phyloP scores from a whole-genome alignment of 1,140 invertebrate genomes.

The Heliconius himera region DNA sequence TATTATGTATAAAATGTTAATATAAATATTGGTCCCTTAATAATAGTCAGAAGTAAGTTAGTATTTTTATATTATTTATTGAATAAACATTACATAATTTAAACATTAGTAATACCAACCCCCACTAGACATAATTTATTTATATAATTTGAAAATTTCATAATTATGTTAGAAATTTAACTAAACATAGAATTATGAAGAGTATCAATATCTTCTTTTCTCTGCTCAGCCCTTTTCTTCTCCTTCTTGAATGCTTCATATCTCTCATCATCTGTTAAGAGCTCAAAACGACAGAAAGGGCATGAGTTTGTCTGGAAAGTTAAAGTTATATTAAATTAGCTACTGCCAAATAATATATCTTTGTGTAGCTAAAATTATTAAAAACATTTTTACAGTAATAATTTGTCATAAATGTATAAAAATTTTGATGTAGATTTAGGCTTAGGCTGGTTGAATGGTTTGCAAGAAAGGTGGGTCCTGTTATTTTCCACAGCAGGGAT shows the following conservation, averaged over 20 bases:
- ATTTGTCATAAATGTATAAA: too few species aligned
- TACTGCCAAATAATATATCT: not conserved
- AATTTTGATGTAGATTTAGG: too few species aligned
- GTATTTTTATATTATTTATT: conserved; percentile 9
- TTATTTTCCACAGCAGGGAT: too few species aligned
- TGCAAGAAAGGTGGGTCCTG: too few species aligned
- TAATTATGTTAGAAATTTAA: conserved; percentile 54
- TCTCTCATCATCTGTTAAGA: conserved; percentile 93
- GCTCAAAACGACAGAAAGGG: conserved; percentile 91
- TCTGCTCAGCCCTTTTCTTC: conserved; percentile 86
- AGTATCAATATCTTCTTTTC: conserved; percentile 87
- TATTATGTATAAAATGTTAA: too few species aligned
- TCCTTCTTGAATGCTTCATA: conserved; percentile 91
- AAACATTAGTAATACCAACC: too few species aligned
- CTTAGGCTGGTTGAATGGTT: too few species aligned
- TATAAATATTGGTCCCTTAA: conserved; percentile 7
- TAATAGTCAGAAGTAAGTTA: not conserved
- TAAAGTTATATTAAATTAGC: not conserved
- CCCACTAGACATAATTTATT: too few species aligned
- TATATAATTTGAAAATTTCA: not conserved
- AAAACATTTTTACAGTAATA: too few species aligned
- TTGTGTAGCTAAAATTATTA: too few species aligned
- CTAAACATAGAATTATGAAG: conserved; percentile 93
- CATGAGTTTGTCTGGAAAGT: conserved; percentile 91
- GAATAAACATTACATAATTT: not conserved